A percentile compares a stretch with the other conserved stretches of the same genome.
Evolutionary conservation across 2,888 invertebrate species (phyloP).

Genomic region (Penaeus monodon): DNA sequence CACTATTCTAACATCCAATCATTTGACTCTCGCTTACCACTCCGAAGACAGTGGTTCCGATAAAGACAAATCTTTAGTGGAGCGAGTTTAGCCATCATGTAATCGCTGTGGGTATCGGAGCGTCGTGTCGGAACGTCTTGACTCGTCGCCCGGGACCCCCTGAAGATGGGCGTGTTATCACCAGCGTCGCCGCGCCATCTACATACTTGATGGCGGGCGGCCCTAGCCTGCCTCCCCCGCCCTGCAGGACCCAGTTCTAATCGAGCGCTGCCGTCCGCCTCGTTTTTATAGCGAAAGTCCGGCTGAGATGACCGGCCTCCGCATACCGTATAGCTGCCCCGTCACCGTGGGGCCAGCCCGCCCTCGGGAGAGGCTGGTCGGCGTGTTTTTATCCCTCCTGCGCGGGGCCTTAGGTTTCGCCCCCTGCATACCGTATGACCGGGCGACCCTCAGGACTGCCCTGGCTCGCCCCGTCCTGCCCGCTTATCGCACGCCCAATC

Average conservation of each 20-base stretch:
- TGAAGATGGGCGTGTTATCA: constrained; percentile 14
- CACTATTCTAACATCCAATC: neutral
- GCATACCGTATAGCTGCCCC: constrained; percentile 51
- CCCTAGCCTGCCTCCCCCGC: constrained; percentile 28
- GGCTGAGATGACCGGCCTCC: constrained; percentile 46
- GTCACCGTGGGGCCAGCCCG: constrained; percentile 48
- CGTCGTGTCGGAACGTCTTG: constrained; percentile 18
- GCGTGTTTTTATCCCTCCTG: constrained; percentile 43
- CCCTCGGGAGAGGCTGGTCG: constrained; percentile 29
- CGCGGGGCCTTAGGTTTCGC: constrained; percentile 42
- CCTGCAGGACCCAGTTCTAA: constrained; percentile 36
- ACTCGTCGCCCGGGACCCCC: neutral
- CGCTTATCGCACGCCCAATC: constrained; percentile 46
- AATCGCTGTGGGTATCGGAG: constrained; percentile 8
- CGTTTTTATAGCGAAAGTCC: constrained; percentile 45
- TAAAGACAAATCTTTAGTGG: constrained; percentile 24
- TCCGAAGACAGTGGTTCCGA: constrained; percentile 12
- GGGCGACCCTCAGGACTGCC: constrained; percentile 37
- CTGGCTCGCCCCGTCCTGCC: constrained; percentile 31
- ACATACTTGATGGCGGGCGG: constrained; percentile 15
- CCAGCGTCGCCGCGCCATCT: neutral
- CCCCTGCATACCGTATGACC: constrained; percentile 51
- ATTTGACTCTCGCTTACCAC: constrained; percentile 19
- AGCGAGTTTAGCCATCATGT: constrained; percentile 8
- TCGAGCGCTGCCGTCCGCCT: constrained; percentile 48